Evolutionary conservation across 1,140 invertebrate species (phyloP).

Genomic region (Spodoptera litura): DNA sequence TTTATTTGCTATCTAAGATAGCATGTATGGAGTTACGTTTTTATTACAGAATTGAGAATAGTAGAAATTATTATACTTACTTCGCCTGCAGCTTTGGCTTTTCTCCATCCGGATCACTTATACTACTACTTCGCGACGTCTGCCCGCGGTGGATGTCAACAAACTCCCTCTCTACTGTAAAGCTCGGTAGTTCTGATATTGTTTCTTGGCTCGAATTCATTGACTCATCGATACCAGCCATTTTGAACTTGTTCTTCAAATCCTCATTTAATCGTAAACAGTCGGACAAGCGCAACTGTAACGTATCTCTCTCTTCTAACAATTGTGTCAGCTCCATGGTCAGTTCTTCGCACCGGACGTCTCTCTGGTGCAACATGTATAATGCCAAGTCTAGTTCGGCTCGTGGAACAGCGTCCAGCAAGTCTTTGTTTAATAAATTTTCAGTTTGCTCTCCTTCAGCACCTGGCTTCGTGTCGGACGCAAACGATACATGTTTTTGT

Average conservation of each 20-base stretch:
- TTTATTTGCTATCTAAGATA: too few species aligned
- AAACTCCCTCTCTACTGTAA: conserved; percentile 70
- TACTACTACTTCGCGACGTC: conserved; percentile 75
- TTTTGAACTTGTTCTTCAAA: conserved; percentile 74
- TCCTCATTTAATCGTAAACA: conserved; percentile 91
- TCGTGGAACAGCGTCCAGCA: conserved; percentile 82
- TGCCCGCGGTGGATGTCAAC: conserved; percentile 74
- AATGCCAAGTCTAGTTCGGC: conserved; percentile 93
- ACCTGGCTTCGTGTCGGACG: conserved; percentile 71
- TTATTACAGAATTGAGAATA: neutral
- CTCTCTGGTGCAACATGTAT: conserved; percentile 94
- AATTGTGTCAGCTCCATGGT: conserved; percentile 94
- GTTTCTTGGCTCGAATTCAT: conserved; percentile 61
- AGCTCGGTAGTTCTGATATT: conserved; percentile 66
- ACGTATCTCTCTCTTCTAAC: conserved; percentile 93
- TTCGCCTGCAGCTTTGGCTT: conserved; percentile 82
- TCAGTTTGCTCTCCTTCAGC: conserved; percentile 53
- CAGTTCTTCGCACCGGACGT: conserved; percentile 95
- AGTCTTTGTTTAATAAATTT: conserved; percentile 63
- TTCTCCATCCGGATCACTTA: conserved; percentile 75
- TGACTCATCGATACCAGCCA: conserved; percentile 60
- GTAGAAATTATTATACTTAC: conserved; percentile 61
- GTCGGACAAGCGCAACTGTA: conserved; percentile 93
- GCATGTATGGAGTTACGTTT: neutral
- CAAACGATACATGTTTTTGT: conserved; percentile 84